Evolutionary conservation across 2,113 vertebrate genomes (phyloP), one percentile per base, ranked within the genome.

Genomic region (Rhadina sibilatrix): DNA sequence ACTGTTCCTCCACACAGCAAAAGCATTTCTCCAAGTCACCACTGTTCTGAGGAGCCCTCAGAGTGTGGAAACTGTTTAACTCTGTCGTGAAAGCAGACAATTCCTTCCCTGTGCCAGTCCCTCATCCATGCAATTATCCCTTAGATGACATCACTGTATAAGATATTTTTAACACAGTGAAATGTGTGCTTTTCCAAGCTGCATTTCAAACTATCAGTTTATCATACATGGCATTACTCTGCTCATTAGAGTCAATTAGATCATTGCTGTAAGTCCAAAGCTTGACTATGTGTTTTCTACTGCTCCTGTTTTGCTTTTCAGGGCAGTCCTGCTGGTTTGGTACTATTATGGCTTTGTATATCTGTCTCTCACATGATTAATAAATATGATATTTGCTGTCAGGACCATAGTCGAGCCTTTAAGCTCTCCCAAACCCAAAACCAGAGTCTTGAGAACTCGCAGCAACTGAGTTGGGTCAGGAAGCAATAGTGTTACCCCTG

Each of bases 261-360:
- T 87, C 72, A 81, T 47, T 66, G 42, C 56, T 87, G 54, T 81
- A 90, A 96, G 92, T 78, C 56, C 60, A 81, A 47, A 81, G 33
- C 60, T 69, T 77, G 71, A 59, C 81, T 93, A 12, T 60, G 87
- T 87, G 54, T 94, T 95, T 96, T 86, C 54, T 77, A 38, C 71
- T 72, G 60, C 33, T 87, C 13, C 31, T 74, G 38, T 89, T 94
- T 74, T 38, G 69, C 31, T 90, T 83, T 83, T 70, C 60, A 81
- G 76, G 38, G 64, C n/a, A 89, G 4, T 83, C n/a, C 33, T 50
- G 37, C 50, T 70, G 68, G 11, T 81, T 90, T 64, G 47, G 52
- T 93, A 87, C n/a, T 33, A 68, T 1, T 2, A 52, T 50, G 35
- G 30, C 44, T 75, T 38, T 0, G 0, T 57, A 63, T 80, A 92